Evolutionary conservation across 2,113 vertebrate genomes (phyloP), one percentile per base, ranked within the genome.

Genomic region (Notothenia coriiceps): DNA sequence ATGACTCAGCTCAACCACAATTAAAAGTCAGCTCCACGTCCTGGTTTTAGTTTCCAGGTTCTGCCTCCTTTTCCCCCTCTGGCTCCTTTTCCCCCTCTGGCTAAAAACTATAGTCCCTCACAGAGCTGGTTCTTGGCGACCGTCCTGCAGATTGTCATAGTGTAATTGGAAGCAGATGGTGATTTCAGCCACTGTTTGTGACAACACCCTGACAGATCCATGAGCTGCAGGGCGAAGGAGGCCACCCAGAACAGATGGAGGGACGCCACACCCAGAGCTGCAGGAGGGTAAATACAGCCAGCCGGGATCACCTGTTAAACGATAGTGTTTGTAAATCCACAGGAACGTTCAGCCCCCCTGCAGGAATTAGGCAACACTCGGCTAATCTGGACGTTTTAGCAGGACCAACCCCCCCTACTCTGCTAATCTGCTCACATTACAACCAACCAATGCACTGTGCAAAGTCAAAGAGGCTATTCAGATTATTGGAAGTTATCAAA

Each of bases 261-360:
- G n/a, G 49, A 47, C 64, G 50, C 90, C 92, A 93, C 93, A 91
- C 93, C 93, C 86, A 86, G 67, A 86, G 87, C 69, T 55, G 74
- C 20, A 77, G 72, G 80, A 92, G 80, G 61, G 86, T 77, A 91
- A 93, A 92, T 40, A 40, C 35, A 70, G 82, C 67, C 80, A 80
- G 40, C 80, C 79, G 40, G 65, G 71, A 88, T 88, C 87, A 68
- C 77, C 79, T 44, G 80, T 64, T 77, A 71, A 89, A 90, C 54
- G 54, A 40, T 76, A 68, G 61, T 86, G 86, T 49, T 49, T 59
- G 77, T 47, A 77, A 77, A 64, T 69, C 51, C 70, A 67, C 33
- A 9, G 56, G 66, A 56, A 73, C 62, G 77, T 72, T 75, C 65
- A 18, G 74, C 65, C 76, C 18, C 47, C 20, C 49, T 71, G 74